phyloP scores from a whole-genome alignment of 2,888 invertebrate genomes.

The Drosophila paracracens region DNA sequence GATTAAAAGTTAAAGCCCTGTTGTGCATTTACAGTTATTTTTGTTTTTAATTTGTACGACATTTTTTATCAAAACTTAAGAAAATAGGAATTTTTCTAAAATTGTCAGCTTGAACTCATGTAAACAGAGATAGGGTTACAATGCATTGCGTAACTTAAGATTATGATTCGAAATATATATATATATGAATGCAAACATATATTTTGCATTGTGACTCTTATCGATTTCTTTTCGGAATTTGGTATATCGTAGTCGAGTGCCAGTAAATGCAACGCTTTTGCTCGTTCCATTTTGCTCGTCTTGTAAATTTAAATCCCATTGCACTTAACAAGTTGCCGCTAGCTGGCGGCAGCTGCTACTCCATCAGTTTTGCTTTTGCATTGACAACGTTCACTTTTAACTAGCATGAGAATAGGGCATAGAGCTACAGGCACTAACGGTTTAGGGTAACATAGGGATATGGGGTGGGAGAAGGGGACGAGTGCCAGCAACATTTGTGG shows the following conservation, averaged over 20 bases:
- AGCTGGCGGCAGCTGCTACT: conserved; percentile 39
- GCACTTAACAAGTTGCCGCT: conserved; percentile 44
- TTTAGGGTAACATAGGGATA: neutral
- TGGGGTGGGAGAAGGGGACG: neutral
- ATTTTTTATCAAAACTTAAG: neutral
- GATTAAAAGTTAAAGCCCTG: neutral
- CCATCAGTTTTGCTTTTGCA: conserved; percentile 44
- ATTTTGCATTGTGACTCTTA: neutral
- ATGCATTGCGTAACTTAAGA: neutral
- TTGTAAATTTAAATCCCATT: conserved; percentile 48
- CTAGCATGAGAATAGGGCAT: neutral
- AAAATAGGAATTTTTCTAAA: neutral
- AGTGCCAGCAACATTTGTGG: conserved; percentile 49
- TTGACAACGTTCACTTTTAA: conserved; percentile 49
- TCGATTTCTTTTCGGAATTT: neutral
- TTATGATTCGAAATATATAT: neutral
- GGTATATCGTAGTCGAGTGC: neutral
- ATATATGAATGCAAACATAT: neutral
- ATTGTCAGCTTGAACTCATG: neutral
- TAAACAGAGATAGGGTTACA: neutral
- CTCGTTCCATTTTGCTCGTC: conserved; percentile 10
- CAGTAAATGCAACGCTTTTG: neutral
- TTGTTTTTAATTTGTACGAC: neutral
- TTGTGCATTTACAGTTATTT: neutral
- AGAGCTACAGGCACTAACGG: neutral